A percentile compares a stretch with the other conserved stretches of the same genome.
Evolutionary conservation across 2,113 vertebrate species (phyloP).

Genomic region (Labeo catla): DNA sequence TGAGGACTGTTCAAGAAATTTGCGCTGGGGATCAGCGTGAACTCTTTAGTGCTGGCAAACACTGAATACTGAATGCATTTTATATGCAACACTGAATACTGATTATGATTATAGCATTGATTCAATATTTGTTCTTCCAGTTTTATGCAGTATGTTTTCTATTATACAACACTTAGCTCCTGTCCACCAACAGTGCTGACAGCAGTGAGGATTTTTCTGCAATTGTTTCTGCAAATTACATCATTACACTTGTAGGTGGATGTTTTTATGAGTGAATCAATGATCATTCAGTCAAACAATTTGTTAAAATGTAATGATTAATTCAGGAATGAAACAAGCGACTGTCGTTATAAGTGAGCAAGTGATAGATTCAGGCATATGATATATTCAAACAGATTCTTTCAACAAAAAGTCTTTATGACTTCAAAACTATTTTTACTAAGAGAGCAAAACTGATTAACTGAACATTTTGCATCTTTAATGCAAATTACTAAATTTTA

Average conservation of each 20-base stretch:
- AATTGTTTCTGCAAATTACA: background rate
- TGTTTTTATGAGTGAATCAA: background rate
- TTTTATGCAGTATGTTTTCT: background rate
- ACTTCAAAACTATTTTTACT: background rate
- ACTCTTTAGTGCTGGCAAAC: background rate
- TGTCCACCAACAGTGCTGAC: background rate
- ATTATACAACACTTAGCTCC: background rate
- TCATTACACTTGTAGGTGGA: background rate
- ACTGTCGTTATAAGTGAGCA: background rate
- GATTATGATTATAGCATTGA: conserved; percentile 1
- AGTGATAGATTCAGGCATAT: background rate
- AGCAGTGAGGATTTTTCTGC: background rate
- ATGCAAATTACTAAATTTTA: background rate
- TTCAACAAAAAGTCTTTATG: background rate
- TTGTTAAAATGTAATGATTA: background rate
- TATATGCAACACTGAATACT: background rate
- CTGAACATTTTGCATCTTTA: background rate
- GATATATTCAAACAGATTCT: background rate
- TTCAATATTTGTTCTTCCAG: background rate
- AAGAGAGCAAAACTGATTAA: background rate
- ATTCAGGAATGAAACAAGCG: background rate
- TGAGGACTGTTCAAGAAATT: background rate
- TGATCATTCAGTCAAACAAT: background rate
- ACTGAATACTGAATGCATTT: background rate
- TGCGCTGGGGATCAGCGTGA: background rate